phyloP scores from a whole-genome alignment of 2,113 vertebrate species.

The Caranx ignobilis region DNA sequence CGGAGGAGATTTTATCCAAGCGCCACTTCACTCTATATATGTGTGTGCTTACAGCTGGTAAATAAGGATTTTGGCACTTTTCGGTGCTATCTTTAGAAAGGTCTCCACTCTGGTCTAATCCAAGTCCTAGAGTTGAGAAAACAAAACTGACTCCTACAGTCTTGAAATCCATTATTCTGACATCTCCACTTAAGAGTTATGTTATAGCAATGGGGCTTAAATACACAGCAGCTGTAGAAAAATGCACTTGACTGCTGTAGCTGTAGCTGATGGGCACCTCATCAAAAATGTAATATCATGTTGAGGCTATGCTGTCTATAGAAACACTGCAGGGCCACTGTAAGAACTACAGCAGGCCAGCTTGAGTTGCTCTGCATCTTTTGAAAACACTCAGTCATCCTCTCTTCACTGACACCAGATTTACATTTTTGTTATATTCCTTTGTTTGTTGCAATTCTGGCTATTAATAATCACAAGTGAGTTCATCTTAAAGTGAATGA shows the following conservation, averaged over 20 bases:
- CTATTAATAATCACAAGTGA: not conserved
- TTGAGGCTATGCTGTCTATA: no score
- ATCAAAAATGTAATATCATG: not conserved
- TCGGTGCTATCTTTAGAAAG: constrained; percentile 14
- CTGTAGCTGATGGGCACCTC: not conserved
- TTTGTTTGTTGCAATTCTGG: not conserved
- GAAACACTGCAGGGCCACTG: not conserved
- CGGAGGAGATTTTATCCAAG: constrained; percentile 22
- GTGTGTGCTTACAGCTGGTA: not conserved
- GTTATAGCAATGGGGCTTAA: not conserved
- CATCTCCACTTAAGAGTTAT: not conserved
- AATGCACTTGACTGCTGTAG: no score
- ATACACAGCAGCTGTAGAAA: rapidly evolving
- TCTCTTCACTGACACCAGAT: not conserved
- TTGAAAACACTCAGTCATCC: no score
- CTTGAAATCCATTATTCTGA: not conserved
- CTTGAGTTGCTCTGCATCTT: not conserved
- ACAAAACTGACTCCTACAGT: not conserved
- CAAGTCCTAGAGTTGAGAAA: constrained; percentile 6
- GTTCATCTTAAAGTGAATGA: not conserved
- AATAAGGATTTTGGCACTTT: constrained; percentile 15
- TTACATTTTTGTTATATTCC: no score
- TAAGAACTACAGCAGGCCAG: not conserved
- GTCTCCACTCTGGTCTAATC: constrained; percentile 13
- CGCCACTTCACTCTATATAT: constrained; percentile 2